Base-by-base conservation (phyloP, 1,140 invertebrate species). In the Paramacrobiotus metropolitanus region DNA sequence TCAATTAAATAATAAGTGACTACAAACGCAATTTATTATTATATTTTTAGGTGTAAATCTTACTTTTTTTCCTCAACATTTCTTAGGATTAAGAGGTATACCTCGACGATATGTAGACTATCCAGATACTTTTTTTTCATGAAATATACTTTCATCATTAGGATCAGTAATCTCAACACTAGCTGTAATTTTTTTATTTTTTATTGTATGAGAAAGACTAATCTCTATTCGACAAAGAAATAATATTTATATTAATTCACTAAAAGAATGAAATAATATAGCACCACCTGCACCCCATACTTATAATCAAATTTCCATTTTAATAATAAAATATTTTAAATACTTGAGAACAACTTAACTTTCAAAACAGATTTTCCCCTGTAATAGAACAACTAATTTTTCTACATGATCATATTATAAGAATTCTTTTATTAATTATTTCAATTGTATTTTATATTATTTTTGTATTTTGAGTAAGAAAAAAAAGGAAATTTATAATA, bases 31-130 rank as follows among this genome's bases (percentile, higher is more conserved):
- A 62, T 74, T 69, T 75, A 74, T 73, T 70, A 73, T 76, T 70
- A 80, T 79, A 76, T 82, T 82, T 76, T 67, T 80, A 65, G 78
- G 80, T 62, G 78, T 82, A 65, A 83, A 83, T 76, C 65, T 83
- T 75, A 83, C 81, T n/a, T 84, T 83, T 72, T 83, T 83, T 40
- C 81, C 81, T 24, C 79, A 83, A 75, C 81, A 84, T 76, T 84
- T 83, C 70, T 74, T 83, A 77, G 82, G 82, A 28, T 71, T 83
- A 75, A 75, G 74, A 44, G 82, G 82, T 1, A 83, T 84, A 74
- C 83, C 83, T 40, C 80, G 82, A 60, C 80, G 82, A 40, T 82
- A 82, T 65, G 78, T 78, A 31, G 82, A 85, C 72, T 85, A 83
- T 64, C 79, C 81, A 2, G 81, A 83, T 75, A 70, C 70, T 61